phyloP scores from a whole-genome alignment of 2,113 vertebrate species.

The Macroglossus sobrinus region DNA sequence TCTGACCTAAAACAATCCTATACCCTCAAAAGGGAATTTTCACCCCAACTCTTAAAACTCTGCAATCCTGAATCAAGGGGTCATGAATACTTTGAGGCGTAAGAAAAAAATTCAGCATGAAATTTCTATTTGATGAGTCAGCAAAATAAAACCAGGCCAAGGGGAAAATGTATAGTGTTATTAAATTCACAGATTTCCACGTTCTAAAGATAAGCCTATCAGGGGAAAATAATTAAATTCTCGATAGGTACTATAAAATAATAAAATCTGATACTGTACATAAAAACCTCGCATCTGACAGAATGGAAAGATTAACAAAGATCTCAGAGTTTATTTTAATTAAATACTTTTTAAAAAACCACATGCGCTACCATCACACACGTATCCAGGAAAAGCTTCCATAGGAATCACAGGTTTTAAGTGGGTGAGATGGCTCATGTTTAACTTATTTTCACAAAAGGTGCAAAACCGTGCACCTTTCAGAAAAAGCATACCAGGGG shows the following conservation, averaged over 20 bases:
- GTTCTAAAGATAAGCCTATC: slow-evolving; percentile 20
- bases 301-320: not conserved
- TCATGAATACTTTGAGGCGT: not conserved
- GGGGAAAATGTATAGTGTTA: not conserved
- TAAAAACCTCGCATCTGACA: not conserved
- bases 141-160: not conserved
- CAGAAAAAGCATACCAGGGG: not conserved
- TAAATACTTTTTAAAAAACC: not conserved
- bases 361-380: not conserved
- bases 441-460: not conserved
- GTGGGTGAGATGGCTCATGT: not conserved
- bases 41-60: not conserved
- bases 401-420: not conserved
- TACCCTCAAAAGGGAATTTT: not conserved
- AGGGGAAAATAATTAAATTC: not conserved
- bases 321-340: slow-evolving; percentile 37
- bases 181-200: not conserved
- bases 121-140: not conserved
- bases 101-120: not conserved
- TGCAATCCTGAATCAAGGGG: not conserved
- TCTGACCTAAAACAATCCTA: not conserved
- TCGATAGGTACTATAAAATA: not conserved
- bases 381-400: not conserved
- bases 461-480: not conserved
- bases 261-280: not conserved